These are phyloP conservation scores for Bradynema listronoti DNA, from an alignment of 1,140 invertebrate genomes.

Conservation along the genomic window DNA sequence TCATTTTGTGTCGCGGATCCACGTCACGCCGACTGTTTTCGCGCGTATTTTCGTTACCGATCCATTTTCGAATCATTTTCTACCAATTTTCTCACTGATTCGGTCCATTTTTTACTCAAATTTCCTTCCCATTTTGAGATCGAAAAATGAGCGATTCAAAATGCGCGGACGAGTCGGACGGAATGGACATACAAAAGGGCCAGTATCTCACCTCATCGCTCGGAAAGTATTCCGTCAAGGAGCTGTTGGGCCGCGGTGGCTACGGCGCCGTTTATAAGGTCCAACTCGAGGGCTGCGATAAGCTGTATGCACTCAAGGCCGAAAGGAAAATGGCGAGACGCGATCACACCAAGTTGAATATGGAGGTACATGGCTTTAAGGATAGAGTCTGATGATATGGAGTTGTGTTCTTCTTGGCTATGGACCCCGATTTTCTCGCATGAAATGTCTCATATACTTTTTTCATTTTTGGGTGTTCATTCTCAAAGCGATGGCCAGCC, in stretches of 20 bases:
- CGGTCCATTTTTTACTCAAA: background rate
- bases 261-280: constrained; percentile 18
- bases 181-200: background rate
- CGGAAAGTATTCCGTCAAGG: background rate
- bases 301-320: constrained; percentile 10
- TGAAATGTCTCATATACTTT: too few species aligned
- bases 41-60: constrained; percentile 2
- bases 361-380: constrained; percentile 1
- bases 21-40: too few species aligned
- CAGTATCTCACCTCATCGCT: too few species aligned
- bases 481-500: constrained; percentile 1
- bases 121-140: background rate
- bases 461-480: constrained; percentile 13
- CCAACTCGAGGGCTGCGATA: background rate
- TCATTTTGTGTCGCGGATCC: too few species aligned
- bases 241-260: constrained; percentile 12
- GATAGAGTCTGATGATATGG: too few species aligned
- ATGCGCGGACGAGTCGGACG: background rate
- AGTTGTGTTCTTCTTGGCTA: too few species aligned
- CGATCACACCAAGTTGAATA: constrained; percentile 10
- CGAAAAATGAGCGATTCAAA: background rate
- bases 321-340: constrained; percentile 2
- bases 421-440: too few species aligned
- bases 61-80: background rate
- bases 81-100: background rate